A percentile compares a stretch with the other conserved stretches of the same genome.
Conservation (phyloP, 2,888 invertebrate genomes). For the Sesamia inferens region DNA sequence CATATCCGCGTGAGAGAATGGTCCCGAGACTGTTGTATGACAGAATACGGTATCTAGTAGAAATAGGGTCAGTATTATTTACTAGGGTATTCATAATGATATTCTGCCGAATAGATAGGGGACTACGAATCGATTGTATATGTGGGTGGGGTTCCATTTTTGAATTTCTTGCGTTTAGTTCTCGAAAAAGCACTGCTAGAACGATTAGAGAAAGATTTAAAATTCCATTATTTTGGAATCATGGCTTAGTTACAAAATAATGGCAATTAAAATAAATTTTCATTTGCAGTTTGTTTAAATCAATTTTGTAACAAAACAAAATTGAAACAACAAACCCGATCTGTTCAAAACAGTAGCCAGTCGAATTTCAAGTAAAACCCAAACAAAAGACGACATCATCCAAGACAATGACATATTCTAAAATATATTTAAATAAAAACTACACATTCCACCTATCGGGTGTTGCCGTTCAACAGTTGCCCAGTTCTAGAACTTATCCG, state of each 20-base stretch:
- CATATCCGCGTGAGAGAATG: slow-evolving; percentile 87
- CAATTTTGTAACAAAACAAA: slow-evolving; percentile 1
- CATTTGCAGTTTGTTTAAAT: not conserved
- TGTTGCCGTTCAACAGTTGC: slow-evolving; percentile 73
- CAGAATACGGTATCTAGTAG: slow-evolving; percentile 71
- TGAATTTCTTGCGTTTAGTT: not conserved
- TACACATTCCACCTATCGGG: slow-evolving; percentile 67
- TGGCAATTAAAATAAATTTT: not conserved
- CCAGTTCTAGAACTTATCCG: slow-evolving; percentile 86
- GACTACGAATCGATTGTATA: slow-evolving; percentile 16
- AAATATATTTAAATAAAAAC: slow-evolving; percentile 43
- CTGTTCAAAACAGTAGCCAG: slow-evolving; percentile 22
- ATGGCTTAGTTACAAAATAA: not conserved
- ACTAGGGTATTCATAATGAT: slow-evolving; percentile 57
- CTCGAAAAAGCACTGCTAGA: not conserved
- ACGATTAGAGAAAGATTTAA: not conserved
- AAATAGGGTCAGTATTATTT: slow-evolving; percentile 59
- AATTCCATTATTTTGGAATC: no score
- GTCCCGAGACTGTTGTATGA: slow-evolving; percentile 67
- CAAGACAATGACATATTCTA: slow-evolving; percentile 22
- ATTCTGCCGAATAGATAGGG: slow-evolving; percentile 54
- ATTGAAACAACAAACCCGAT: slow-evolving; percentile 15
- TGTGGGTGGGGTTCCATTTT: slow-evolving; percentile 19
- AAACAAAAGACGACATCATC: slow-evolving; percentile 16
- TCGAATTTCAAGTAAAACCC: slow-evolving; percentile 37